phyloP scores from a whole-genome alignment of 2,113 vertebrate species.

The Melospiza melodia region DNA sequence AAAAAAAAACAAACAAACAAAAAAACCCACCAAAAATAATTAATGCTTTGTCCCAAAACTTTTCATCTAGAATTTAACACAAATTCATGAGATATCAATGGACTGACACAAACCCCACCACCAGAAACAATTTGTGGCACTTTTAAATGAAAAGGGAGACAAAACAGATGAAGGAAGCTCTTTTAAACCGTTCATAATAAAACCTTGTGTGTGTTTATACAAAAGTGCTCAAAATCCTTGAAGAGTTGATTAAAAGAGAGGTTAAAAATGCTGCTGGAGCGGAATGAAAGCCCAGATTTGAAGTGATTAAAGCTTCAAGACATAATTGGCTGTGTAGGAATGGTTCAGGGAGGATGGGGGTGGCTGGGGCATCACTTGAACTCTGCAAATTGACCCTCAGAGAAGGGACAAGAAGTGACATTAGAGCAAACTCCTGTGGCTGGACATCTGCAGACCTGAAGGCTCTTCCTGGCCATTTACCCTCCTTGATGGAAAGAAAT shows the following conservation, averaged over 20 bases:
- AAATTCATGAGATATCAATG: background rate
- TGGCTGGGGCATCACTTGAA: background rate
- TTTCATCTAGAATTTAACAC: background rate
- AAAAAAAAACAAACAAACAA: too few relatives aligned
- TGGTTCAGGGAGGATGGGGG: rapidly evolving
- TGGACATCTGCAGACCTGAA: background rate
- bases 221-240: background rate
- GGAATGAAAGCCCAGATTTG: background rate
- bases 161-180: rapidly evolving
- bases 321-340: rapidly evolving
- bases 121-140: background rate
- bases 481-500: background rate
- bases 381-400: background rate
- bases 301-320: background rate
- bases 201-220: rapidly evolving
- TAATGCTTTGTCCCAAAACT: background rate
- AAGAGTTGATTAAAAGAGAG: background rate
- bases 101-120: background rate
- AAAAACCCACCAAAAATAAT: rapidly evolving
- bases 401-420: background rate
- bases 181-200: background rate
- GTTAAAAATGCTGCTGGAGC: background rate
- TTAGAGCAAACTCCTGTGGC: background rate
- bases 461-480: background rate
- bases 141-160: background rate